A percentile compares a stretch with the other conserved stretches of the same genome.
These are phyloP conservation scores for Rhinella marina DNA, from an alignment of 2,797 vertebrate genomes.

Conservation along the genomic window DNA sequence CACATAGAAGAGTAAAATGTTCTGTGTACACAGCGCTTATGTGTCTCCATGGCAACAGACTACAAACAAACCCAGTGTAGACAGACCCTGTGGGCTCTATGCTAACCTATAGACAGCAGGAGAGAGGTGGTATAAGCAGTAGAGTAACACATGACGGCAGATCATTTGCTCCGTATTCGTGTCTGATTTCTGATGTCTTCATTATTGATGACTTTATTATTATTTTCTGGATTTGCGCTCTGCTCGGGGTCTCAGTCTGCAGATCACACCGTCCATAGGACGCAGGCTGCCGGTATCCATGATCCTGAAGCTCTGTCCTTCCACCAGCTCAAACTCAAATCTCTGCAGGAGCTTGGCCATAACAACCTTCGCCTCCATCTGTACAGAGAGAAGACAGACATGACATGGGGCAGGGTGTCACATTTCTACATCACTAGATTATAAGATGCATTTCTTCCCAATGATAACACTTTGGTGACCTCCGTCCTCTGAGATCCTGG, in stretches of 20 bases:
- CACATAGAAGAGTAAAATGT: no score
- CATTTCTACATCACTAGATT: not conserved
- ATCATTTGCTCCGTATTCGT: no score
- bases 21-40: no score
- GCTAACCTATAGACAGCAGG: no score
- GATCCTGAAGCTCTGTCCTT: constrained; percentile 82
- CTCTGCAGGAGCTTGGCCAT: constrained; percentile 92
- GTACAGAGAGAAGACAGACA: constrained; percentile 49
- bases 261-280: constrained; percentile 83
- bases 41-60: no score
- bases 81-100: no score
- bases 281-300: constrained; percentile 78
- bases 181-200: not conserved
- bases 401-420: not conserved
- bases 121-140: no score
- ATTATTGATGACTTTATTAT: not conserved
- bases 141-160: no score
- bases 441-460: no score
- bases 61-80: no score
- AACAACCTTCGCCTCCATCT: constrained; percentile 92
- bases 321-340: constrained; percentile 82
- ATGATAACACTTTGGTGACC: no score
- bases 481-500: no score
- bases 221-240: not conserved
- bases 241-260: constrained; percentile 74